Base-by-base conservation (phyloP, 2,888 invertebrate species). In the Geotrupes spiniger region DNA sequence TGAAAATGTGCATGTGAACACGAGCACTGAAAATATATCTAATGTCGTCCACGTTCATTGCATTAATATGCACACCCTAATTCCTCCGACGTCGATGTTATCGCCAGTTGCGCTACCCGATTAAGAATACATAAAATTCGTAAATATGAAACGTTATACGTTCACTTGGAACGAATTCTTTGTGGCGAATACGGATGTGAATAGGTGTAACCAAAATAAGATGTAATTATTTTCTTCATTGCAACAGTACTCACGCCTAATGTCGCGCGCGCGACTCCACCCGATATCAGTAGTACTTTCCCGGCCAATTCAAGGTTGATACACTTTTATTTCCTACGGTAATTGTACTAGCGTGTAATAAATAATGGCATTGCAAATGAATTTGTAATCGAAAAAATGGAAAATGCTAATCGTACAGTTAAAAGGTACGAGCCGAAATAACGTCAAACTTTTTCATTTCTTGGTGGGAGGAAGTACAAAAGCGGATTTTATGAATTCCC, bases 251-350 rank as follows among this genome's bases (percentile, higher is more conserved):
- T 26, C 15, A n/a, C 27, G 27, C 17, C 11, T 9, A 36, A 15
- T 26, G 17, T 15, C 26, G 36, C 17, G 9, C 43, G 9, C 15
- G 15, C 17, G 17, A 36, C 39, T 31, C 36, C 49, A 40, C 37
- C 41, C 36, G 43, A 39, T 37, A 48, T 38, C 33, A 36, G 21
- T 28, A 42, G 36, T 25, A 41, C 44, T 40, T 42, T 46, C 45
- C 16, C 47, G 12, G 33, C 26, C 42, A 41, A 21, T 8, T 25
- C 42, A 49, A 49, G 43, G 43, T 36, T 44, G 43, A 10, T 16
- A 28, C n/a, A n/a, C n/a, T n/a, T n/a, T 43, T 37, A 27, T 39
- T 41, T 36, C 38, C 6, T 15, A 36, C 6, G 16, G 10, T 10
- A 11, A 28, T 44, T 17, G 10, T 27, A 10, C 36, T 12, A 9